phyloP scores from a whole-genome alignment of 2,113 vertebrate species.

The Ictidomys tridecemlineatus region DNA sequence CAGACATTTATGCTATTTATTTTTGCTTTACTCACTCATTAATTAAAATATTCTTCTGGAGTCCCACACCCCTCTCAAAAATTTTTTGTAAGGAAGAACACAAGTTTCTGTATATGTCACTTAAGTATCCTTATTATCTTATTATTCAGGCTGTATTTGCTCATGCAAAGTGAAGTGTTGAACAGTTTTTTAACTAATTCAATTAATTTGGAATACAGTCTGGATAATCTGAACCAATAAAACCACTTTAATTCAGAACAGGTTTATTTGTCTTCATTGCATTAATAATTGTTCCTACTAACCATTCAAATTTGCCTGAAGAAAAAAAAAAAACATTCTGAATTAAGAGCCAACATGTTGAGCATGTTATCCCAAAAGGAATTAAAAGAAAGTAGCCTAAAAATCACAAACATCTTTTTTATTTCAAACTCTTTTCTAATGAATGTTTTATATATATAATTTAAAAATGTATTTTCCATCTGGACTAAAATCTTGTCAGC shows the following conservation, averaged over 20 bases:
- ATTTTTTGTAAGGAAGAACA: background rate
- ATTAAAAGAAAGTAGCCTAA: background rate
- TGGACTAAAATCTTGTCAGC: background rate
- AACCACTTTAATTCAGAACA: conserved; percentile 55
- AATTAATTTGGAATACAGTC: conserved; percentile 54
- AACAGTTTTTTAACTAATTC: conserved; percentile 63
- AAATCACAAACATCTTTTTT: conserved; percentile 52
- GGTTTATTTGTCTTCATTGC: conserved; percentile 66
- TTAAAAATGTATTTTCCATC: conserved; percentile 52
- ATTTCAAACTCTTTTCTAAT: conserved; percentile 33
- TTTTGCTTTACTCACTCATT: background rate
- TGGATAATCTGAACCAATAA: conserved; percentile 65
- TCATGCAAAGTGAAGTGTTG: conserved; percentile 24
- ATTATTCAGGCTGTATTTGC: conserved; percentile 46
- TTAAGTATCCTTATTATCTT: conserved; percentile 6
- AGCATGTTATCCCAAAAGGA: background rate
- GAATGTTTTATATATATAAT: conserved; percentile 25
- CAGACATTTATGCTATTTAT: background rate
- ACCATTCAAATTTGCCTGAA: conserved; percentile 38
- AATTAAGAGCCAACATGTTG: conserved; percentile 54
- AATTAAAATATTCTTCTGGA: background rate
- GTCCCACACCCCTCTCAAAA: background rate
- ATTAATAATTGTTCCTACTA: background rate
- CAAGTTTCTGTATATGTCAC: background rate
- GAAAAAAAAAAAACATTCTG: conserved; percentile 34